Percentiles rank a stretch among this genome's conserved stretches.
Evolutionary conservation across 2,888 invertebrate species (phyloP).

Genomic region (Autographa gamma): DNA sequence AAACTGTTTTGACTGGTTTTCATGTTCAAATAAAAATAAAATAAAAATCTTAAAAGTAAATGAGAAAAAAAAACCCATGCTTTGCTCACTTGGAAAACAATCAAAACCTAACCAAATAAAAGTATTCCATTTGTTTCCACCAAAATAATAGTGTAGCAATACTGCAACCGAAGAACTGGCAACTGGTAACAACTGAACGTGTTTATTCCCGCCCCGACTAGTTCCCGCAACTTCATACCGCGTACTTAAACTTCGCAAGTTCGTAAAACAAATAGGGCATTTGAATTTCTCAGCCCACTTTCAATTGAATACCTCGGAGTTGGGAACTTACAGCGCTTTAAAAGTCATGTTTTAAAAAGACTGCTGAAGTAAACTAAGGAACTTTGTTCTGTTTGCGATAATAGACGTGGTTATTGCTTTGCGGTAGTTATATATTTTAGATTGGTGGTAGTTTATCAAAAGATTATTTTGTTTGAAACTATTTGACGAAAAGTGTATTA

Average conservation of each 20-base stretch:
- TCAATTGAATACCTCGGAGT: slow-evolving; percentile 61
- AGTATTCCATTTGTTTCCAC: slow-evolving; percentile 15
- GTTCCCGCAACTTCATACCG: slow-evolving; percentile 57
- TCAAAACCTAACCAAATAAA: slow-evolving; percentile 15
- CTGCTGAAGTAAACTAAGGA: slow-evolving; percentile 36
- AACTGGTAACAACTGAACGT: slow-evolving; percentile 48
- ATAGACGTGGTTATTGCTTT: slow-evolving; percentile 29
- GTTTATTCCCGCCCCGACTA: slow-evolving; percentile 46
- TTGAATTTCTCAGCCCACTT: slow-evolving; percentile 64
- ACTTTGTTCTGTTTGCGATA: slow-evolving; percentile 38
- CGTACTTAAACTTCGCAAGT: slow-evolving; percentile 54
- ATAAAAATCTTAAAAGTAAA: no score
- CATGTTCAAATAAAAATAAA: no score
- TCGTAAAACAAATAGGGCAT: slow-evolving; percentile 63
- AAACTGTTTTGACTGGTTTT: no score
- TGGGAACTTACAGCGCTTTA: slow-evolving; percentile 54
- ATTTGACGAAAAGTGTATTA: no score
- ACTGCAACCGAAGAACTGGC: slow-evolving; percentile 33
- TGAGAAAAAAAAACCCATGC: no score
- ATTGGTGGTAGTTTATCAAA: neutral
- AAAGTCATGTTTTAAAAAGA: slow-evolving; percentile 63
- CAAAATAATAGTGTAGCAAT: slow-evolving; percentile 54
- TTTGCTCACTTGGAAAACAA: slow-evolving; percentile 6
- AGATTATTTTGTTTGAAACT: no score
- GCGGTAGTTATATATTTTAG: neutral